Percentiles rank a stretch among this genome's conserved stretches.
Conservation (phyloP, 1,140 invertebrate genomes). For the Drosophila obscura region DNA sequence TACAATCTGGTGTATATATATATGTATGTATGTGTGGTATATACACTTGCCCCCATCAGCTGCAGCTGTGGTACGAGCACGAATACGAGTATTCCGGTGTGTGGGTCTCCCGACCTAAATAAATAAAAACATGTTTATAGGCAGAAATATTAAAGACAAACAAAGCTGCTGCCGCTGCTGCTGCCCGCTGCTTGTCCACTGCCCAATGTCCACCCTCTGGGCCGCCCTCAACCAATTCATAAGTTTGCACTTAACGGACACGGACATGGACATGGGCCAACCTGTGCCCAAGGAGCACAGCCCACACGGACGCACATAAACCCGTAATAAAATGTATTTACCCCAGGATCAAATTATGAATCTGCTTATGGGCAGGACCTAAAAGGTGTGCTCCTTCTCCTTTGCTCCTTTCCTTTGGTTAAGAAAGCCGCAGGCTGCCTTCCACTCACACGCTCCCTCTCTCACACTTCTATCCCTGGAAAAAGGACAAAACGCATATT, state of each 20-base stretch:
- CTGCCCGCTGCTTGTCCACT: neutral
- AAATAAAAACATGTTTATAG: conserved; percentile 84
- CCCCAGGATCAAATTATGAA: conserved; percentile 83
- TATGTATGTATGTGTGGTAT: conserved; percentile 6
- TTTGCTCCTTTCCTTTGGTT: conserved; percentile 43
- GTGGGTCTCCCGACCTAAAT: conserved; percentile 78
- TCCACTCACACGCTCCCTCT: no score
- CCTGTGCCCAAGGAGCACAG: conserved; percentile 73
- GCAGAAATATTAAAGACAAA: conserved; percentile 83
- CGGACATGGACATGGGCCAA: conserved; percentile 37
- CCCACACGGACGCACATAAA: conserved; percentile 72
- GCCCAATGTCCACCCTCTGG: conserved; percentile 23
- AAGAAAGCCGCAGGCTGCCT: conserved; percentile 72
- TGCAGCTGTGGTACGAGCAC: conserved; percentile 51
- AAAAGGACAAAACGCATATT: conserved; percentile 80
- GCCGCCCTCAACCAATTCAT: conserved; percentile 68
- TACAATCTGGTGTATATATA: conserved; percentile 34
- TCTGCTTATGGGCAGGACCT: conserved; percentile 67
- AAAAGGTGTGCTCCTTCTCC: conserved; percentile 68
- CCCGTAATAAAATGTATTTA: conserved; percentile 84
- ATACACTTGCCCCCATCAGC: conserved; percentile 33
- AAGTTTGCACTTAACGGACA: conserved; percentile 75
- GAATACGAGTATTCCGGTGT: conserved; percentile 37
- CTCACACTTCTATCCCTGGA: conserved; percentile 14
- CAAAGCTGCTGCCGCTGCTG: conserved; percentile 26